Evolutionary conservation across 2,113 vertebrate species (phyloP).

Genomic region (Otocyon megalotis): DNA sequence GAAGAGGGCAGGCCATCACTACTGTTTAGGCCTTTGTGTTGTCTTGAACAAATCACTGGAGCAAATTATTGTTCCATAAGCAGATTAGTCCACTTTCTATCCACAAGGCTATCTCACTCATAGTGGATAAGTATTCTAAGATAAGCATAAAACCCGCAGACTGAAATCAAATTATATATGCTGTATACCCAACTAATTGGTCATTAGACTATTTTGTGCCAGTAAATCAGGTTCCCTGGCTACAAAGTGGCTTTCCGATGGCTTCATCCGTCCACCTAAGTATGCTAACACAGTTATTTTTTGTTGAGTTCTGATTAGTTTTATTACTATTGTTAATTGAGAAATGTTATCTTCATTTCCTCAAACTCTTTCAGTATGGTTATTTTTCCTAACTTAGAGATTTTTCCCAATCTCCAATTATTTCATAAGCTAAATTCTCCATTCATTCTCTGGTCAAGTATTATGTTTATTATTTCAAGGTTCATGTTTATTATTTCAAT

Average conservation of each 20-base stretch:
- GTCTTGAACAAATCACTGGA: conserved; percentile 63
- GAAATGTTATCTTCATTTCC: conserved; percentile 60
- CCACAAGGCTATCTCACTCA: conserved; percentile 69
- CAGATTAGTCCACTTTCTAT: conserved; percentile 70
- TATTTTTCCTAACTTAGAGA: conserved; percentile 61
- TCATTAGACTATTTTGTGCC: conserved; percentile 69
- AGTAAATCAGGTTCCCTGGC: conserved; percentile 69
- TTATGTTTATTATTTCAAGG: conserved; percentile 71
- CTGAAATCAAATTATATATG: conserved; percentile 76
- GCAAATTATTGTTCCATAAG: conserved; percentile 74
- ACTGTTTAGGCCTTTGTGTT: conserved; percentile 6
- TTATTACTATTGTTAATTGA: conserved; percentile 34
- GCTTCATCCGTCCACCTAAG: conserved; percentile 40
- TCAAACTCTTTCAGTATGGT: conserved; percentile 22
- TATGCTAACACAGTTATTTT: background rate
- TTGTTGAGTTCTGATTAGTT: conserved; percentile 40
- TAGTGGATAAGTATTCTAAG: conserved; percentile 70
- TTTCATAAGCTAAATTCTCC: conserved; percentile 64
- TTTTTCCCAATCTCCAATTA: conserved; percentile 58
- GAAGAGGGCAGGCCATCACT: background rate
- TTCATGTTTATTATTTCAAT: conserved; percentile 74
- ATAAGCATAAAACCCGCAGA: conserved; percentile 72
- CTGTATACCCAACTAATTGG: conserved; percentile 68
- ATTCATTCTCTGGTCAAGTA: conserved; percentile 66
- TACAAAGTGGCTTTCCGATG: conserved; percentile 49